Evolutionary conservation across 1,140 invertebrate species (phyloP), one percentile per base, ranked within the genome.

Genomic region (Drosophila tani): DNA sequence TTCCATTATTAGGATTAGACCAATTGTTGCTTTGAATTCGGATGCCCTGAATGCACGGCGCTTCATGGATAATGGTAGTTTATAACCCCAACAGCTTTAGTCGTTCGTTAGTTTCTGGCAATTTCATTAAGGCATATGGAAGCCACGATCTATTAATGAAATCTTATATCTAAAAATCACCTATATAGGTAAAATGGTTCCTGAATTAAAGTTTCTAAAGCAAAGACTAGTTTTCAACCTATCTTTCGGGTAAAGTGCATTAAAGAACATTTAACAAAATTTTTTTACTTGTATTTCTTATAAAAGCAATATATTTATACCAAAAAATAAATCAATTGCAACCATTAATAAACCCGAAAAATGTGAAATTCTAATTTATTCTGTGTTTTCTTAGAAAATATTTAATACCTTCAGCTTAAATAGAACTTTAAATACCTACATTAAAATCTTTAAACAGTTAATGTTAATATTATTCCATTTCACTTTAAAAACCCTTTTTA

Each of bases 1-100:
- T 86, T 79, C 82, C 82, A 82, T 85, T 85, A 86, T 86, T 75
- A 64, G 69, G 79, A 85, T 85, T 85, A 85, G 69, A 81, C 69
- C 82, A 75, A 75, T 86, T 86, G 82, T 71, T 78, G 65, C 51
- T 53, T 58, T 58, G 66, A 58, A 58, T 35, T 27, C 50, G 29
- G 40, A 40, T 21, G 27, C 60, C 40, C 21, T 11, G 7, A 68
- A 49, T 46, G 24, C 17, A 47, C 5, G 3, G 5, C 7, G 43
- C 15, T 29, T 3, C 11, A 17, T 50, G 45, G 15, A 64, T 35
- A 27, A 27, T 41, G 32, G 19, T 38, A 45, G 63, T 35, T 45
- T 6, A 35, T 43, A 14, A 6, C 17, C 17, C 14, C 11, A 43
- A 62, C 14, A 60, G 19, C 11, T 19, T 40, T 40, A 57, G 11